Conservation (phyloP, 2,797 vertebrate genomes). For the Epinephelus coioides region DNA sequence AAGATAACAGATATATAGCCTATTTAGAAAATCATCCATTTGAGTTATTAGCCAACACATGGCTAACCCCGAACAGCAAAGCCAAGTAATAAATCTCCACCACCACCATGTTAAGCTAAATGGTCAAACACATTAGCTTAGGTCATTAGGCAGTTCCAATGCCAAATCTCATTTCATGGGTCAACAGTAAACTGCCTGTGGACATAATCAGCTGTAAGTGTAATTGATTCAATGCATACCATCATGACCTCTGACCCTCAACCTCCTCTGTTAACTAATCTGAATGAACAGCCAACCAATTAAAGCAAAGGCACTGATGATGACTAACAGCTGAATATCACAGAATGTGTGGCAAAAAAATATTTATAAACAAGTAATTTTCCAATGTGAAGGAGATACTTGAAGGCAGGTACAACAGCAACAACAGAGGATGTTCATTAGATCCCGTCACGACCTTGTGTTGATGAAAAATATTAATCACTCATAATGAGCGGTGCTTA, state of each 20-base stretch:
- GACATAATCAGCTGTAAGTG: conserved; percentile 48
- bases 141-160: conserved; percentile 64
- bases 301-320: conserved; percentile 23
- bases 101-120: conserved; percentile 16
- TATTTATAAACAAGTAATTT: neutral
- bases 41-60: neutral
- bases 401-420: neutral
- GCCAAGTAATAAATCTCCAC: conserved; percentile 39
- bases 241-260: conserved; percentile 48
- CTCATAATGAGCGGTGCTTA: conserved; percentile 52
- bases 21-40: neutral
- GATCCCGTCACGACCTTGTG: conserved; percentile 48
- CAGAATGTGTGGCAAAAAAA: neutral
- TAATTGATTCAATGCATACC: conserved; percentile 55
- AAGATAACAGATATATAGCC: too few relatives aligned
- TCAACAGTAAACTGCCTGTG: conserved; percentile 53
- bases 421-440: conserved; percentile 41
- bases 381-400: neutral
- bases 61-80: conserved; percentile 7
- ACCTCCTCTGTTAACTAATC: conserved; percentile 15
- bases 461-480: conserved; percentile 66
- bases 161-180: conserved; percentile 73
- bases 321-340: neutral
- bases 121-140: conserved; percentile 55
- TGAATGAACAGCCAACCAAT: conserved; percentile 2